phyloP scores from a whole-genome alignment of 2,888 invertebrate genomes.

The Hypena proboscidalis region DNA sequence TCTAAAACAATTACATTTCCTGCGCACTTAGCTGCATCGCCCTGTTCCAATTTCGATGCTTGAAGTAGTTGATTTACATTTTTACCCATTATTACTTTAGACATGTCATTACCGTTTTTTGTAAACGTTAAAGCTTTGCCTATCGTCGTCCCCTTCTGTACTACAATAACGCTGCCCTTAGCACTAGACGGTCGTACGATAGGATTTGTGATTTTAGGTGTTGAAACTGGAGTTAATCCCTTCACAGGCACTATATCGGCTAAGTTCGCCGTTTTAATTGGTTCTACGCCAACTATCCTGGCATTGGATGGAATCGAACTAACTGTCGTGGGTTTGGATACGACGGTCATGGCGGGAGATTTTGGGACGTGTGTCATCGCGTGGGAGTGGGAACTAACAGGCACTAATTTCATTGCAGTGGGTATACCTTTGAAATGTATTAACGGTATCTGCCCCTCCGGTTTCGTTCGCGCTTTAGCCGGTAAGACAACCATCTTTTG shows the following conservation, averaged over 20 bases:
- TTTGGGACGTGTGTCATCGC: slow-evolving; percentile 57
- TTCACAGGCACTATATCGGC: slow-evolving; percentile 79
- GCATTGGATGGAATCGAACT: slow-evolving; percentile 58
- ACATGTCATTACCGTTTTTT: slow-evolving; percentile 79
- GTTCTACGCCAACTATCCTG: slow-evolving; percentile 62
- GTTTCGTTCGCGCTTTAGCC: slow-evolving; percentile 71
- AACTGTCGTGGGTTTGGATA: slow-evolving; percentile 66
- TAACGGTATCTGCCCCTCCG: slow-evolving; percentile 70
- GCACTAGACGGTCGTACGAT: slow-evolving; percentile 74
- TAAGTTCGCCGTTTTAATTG: slow-evolving; percentile 75
- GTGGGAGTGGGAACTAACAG: slow-evolving; percentile 74
- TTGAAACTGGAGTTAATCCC: slow-evolving; percentile 66
- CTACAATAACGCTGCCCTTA: slow-evolving; percentile 86
- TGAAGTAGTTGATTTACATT: slow-evolving; percentile 78
- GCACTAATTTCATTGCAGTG: slow-evolving; percentile 77
- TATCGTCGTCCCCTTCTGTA: slow-evolving; percentile 84
- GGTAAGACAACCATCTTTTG: slow-evolving; percentile 82
- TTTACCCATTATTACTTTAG: slow-evolving; percentile 82
- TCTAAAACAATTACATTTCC: slow-evolving; percentile 81
- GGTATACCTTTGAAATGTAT: slow-evolving; percentile 78
- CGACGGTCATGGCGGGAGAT: slow-evolving; percentile 59
- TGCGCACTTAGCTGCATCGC: slow-evolving; percentile 64
- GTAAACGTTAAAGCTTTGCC: slow-evolving; percentile 79
- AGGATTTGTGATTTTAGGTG: slow-evolving; percentile 74
- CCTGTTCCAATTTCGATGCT: slow-evolving; percentile 70